These are phyloP conservation scores for Germaria angustata DNA, from an alignment of 2,888 invertebrate genomes.

Conservation along the genomic window DNA sequence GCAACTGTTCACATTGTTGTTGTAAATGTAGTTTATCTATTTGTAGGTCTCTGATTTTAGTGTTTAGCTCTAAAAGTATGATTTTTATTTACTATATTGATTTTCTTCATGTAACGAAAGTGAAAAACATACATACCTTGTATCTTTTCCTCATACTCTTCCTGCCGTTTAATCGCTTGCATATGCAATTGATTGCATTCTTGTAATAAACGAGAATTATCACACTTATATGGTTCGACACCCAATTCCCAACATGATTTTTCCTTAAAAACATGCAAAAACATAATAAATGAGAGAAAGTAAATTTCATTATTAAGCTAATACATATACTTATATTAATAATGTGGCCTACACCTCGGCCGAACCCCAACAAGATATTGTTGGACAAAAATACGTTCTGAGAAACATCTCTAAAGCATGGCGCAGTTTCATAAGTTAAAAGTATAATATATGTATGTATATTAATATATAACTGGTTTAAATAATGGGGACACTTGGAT, in stretches of 20 bases:
- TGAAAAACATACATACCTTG: constrained; percentile 77
- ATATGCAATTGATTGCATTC: constrained; percentile 88
- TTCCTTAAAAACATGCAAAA: constrained; percentile 81
- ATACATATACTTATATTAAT: too few relatives aligned
- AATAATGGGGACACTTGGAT: too few relatives aligned
- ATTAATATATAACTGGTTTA: too few relatives aligned
- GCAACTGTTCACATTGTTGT: constrained; percentile 80
- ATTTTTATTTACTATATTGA: background rate
- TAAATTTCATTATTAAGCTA: too few relatives aligned
- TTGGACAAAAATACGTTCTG: too few relatives aligned
- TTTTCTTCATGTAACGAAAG: background rate
- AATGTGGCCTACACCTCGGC: too few relatives aligned
- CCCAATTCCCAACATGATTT: constrained; percentile 85
- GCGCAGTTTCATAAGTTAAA: too few relatives aligned
- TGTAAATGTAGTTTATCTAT: constrained; percentile 81
- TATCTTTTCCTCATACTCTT: constrained; percentile 83
- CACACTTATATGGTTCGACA: constrained; percentile 89
- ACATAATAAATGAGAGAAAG: constrained; percentile 24
- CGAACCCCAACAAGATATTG: too few relatives aligned
- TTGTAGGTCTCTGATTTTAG: constrained; percentile 81
- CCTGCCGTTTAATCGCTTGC: constrained; percentile 84
- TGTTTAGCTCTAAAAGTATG: constrained; percentile 80
- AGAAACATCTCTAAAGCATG: too few relatives aligned
- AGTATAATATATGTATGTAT: too few relatives aligned
- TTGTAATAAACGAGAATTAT: constrained; percentile 87